These are phyloP conservation scores for Panopea generosa DNA, from an alignment of 2,888 invertebrate species.

Conservation along the genomic window DNA sequence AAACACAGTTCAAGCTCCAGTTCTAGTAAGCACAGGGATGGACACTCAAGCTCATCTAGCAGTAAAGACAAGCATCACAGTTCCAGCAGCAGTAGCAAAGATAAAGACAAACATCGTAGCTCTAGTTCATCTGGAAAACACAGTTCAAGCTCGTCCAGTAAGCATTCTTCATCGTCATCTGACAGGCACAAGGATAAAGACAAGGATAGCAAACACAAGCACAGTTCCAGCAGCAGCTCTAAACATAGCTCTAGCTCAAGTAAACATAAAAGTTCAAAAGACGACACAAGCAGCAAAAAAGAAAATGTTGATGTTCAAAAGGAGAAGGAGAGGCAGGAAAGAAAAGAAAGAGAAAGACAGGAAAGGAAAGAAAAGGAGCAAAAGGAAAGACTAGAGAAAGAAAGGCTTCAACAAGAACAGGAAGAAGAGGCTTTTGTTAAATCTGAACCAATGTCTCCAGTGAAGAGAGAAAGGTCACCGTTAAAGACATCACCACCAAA, in stretches of 20 bases:
- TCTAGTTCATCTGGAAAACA: constrained; percentile 54
- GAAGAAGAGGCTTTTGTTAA: constrained; percentile 42
- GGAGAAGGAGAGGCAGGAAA: constrained; percentile 49
- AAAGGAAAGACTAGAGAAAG: constrained; percentile 55
- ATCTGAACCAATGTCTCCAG: constrained; percentile 30
- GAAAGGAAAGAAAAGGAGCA: constrained; percentile 59
- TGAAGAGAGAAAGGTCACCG: constrained; percentile 55
- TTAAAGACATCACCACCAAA: constrained; percentile 40
- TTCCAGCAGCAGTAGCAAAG: constrained; percentile 36
- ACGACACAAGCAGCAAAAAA: constrained; percentile 45
- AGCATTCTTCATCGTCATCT: constrained; percentile 52
- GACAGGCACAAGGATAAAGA: constrained; percentile 60
- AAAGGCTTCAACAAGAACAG: constrained; percentile 26
- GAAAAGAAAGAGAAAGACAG: constrained; percentile 58
- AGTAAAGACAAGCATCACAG: constrained; percentile 62
- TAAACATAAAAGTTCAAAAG: constrained; percentile 22
- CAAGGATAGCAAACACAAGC: constrained; percentile 53
- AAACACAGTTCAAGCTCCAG: constrained; percentile 56
- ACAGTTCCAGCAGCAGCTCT: constrained; percentile 45
- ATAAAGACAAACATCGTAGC: constrained; percentile 53
- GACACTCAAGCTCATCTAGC: constrained; percentile 50
- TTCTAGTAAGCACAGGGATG: constrained; percentile 49
- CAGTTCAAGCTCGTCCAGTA: constrained; percentile 51
- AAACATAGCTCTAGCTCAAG: constrained; percentile 55
- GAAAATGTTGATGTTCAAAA: constrained; percentile 55